Evolutionary conservation across 2,113 vertebrate species (phyloP).

Genomic region (Tylochromis polylepis): DNA sequence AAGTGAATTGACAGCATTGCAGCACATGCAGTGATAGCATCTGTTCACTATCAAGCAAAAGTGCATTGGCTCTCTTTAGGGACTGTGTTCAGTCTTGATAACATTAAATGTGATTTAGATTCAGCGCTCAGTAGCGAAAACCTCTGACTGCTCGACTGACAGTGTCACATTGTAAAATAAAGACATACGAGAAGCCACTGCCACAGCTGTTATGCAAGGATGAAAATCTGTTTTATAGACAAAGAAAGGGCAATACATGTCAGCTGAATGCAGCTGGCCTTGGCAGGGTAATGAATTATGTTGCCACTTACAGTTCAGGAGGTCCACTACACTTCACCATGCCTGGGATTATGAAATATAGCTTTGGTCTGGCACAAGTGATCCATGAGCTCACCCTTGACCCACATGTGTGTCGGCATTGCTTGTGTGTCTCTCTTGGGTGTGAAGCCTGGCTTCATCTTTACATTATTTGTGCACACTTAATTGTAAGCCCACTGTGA

Average conservation of each 20-base stretch:
- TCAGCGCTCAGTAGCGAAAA: background rate
- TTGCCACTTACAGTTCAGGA: conserved; percentile 3
- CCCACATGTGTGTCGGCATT: background rate
- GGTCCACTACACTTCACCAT: background rate
- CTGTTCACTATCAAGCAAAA: background rate
- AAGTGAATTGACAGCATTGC: background rate
- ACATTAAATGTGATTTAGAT: background rate
- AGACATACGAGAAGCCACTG: background rate
- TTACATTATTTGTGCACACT: background rate
- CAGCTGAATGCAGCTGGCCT: background rate
- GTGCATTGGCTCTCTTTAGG: background rate
- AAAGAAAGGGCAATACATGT: conserved; percentile 2
- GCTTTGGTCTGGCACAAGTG: background rate
- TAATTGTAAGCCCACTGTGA: conserved; percentile 12
- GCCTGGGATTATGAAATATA: background rate
- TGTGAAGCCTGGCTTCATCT: conserved; percentile 7
- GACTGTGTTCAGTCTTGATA: background rate
- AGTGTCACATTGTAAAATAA: background rate
- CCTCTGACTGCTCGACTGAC: background rate
- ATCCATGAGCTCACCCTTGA: background rate
- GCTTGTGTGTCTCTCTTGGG: background rate
- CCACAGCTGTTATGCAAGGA: conserved; percentile 16
- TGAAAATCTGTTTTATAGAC: conserved; percentile 39
- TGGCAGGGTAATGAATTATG: background rate
- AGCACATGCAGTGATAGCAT: background rate